Base-by-base conservation (phyloP, 2,888 invertebrate species). In the Sycophila texana region DNA sequence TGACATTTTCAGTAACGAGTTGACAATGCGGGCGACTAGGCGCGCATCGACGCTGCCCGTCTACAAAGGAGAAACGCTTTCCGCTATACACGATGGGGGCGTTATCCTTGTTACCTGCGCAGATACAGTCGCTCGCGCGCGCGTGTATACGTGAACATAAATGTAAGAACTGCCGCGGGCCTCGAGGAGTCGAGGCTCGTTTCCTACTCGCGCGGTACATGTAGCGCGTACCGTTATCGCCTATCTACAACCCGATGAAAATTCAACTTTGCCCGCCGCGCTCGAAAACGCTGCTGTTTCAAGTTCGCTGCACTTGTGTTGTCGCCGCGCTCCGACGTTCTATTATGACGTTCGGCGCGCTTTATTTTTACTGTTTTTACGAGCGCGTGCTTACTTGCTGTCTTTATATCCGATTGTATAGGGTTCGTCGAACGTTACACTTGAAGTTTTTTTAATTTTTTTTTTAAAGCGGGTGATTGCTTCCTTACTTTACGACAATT, bases 21-120 rank as follows among this genome's bases (percentile, higher is more conserved):
- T 14, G 73, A 66, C 73, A 61, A 86, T 86, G 84, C 87, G 85
- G 87, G 87, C 84, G 83, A 84, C 84, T 84, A 86, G 85, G 84
- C 84, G 39, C 39, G 84, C 84, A 84, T 82, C 71, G 78, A 80
- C 70, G 74, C 30, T 16, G 51, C 60, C 63, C 39, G 18, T 63
- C 47, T 53, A 66, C 67, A 53, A 26, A 68, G 57, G 49, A 68
- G 57, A 63, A 72, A 58, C 70, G 72, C 61, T 53, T 77, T 58
- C 20, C 51, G 57, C 63, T 79, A 85, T 84, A 26, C 26, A 26
- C n/a, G n/a, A n/a, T 26, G 81, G 81, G 83, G 84, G 82, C 80
- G 79, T 82, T 83, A 84, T 84, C 81, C 83, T 75, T 73, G 74
- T 75, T 77, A 14, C 60, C 53, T 49, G 58, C 7, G 39, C 75